Evolutionary conservation across 1,140 invertebrate genomes (phyloP).

Genomic region (Dendrolimus punctatus): DNA sequence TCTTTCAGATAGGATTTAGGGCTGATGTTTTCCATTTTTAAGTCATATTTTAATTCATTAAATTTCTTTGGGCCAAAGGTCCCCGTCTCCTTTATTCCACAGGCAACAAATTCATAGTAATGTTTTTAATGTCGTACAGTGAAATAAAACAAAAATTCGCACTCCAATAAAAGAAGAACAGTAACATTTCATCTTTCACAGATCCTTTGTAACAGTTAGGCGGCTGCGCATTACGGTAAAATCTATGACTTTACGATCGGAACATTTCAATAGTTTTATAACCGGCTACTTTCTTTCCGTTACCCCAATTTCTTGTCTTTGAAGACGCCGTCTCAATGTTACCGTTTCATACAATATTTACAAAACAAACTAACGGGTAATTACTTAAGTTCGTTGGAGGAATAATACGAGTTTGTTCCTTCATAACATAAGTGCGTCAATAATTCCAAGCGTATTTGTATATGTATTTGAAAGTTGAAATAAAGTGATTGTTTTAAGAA

Average conservation of each 20-base stretch:
- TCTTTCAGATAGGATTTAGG: no score
- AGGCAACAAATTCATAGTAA: neutral
- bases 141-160: slow-evolving; percentile 10
- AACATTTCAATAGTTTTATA: no score
- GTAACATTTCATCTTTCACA: slow-evolving; percentile 5
- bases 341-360: slow-evolving; percentile 25
- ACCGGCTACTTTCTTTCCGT: slow-evolving; percentile 66
- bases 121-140: slow-evolving; percentile 1
- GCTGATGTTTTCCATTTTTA: no score
- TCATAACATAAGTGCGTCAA: no score
- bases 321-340: slow-evolving; percentile 38
- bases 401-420: neutral
- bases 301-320: slow-evolving; percentile 41
- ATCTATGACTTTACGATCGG: no score
- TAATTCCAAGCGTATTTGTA: no score
- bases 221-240: slow-evolving; percentile 9
- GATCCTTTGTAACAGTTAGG: slow-evolving; percentile 5
- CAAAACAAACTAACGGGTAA: slow-evolving; percentile 7
- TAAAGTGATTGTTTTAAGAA: no score
- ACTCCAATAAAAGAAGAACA: slow-evolving; percentile 5
- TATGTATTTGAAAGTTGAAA: no score
- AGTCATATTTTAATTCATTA: no score
- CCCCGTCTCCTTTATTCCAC: no score
- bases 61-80: no score
- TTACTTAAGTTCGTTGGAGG: no score